Conservation (phyloP, 2,113 vertebrate species). For the Toxotes jaculatrix region DNA sequence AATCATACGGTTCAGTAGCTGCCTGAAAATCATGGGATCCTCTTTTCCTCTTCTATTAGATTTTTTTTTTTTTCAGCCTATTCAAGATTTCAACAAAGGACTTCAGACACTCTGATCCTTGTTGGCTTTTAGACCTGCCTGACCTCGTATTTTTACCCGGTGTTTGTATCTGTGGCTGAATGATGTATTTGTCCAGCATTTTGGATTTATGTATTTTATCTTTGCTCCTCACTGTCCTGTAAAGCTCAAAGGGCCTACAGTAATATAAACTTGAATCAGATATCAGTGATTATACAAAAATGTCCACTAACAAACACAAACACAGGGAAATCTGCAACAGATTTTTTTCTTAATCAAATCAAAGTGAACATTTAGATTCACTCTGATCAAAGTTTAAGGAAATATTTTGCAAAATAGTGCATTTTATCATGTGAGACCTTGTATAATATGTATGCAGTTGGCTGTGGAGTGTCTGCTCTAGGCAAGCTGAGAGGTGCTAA, state of each 20-base stretch:
- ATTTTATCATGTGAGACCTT: constrained; percentile 19
- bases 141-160: constrained; percentile 12
- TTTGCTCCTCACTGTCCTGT: constrained; percentile 6
- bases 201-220: neutral
- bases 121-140: neutral
- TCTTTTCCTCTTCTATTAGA: neutral
- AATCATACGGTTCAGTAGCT: constrained; percentile 6
- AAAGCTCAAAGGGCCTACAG: neutral
- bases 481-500: constrained; percentile 55
- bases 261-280: neutral
- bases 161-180: constrained; percentile 5
- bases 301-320: neutral
- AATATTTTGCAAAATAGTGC: neutral
- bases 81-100: constrained; percentile 25
- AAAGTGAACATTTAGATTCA: neutral
- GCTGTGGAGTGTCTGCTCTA: constrained; percentile 47
- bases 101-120: neutral
- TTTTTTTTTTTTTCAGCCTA: neutral
- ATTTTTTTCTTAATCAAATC: neutral
- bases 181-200: neutral
- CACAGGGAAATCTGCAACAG: neutral
- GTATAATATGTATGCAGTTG: constrained; percentile 48
- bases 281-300: neutral
- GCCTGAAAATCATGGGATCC: neutral
- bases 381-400: neutral